phyloP scores from a whole-genome alignment of 2,113 vertebrate genomes.

The Falcunculus frontatus region DNA sequence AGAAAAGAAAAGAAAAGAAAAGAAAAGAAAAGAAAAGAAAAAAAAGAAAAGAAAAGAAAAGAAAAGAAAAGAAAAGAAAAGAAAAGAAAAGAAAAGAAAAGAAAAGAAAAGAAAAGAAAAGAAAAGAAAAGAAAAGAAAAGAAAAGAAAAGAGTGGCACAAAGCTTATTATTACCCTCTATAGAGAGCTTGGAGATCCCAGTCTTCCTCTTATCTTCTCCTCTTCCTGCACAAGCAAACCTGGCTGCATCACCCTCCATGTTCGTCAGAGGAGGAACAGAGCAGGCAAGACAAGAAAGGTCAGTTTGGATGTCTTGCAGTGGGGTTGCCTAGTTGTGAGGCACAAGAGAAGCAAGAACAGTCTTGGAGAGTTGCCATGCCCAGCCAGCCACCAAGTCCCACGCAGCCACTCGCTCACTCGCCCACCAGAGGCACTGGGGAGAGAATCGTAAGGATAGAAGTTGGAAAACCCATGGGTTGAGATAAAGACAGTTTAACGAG shows the following conservation, averaged over 20 bases:
- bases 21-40: not conserved
- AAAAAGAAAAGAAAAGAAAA: not conserved
- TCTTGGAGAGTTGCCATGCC: not conserved
- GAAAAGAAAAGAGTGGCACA: not conserved
- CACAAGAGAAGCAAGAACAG: not conserved
- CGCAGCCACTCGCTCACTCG: fast-evolving
- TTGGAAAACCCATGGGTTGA: not conserved
- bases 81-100: not conserved
- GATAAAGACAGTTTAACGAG: not conserved
- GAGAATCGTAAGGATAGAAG: not conserved
- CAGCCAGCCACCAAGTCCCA: not conserved
- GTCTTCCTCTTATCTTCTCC: not conserved
- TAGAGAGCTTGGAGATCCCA: not conserved
- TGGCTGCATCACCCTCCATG: not conserved
- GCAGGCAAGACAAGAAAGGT: not conserved
- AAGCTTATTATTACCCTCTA: not conserved
- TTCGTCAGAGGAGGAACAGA: not conserved
- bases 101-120: not conserved
- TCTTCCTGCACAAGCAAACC: not conserved
- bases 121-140: not conserved
- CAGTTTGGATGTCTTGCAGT: not conserved
- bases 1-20: not conserved
- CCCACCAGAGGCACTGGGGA: fast-evolving
- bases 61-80: not conserved
- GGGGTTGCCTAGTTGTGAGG: not conserved